These are phyloP conservation scores for Drosophila simulans DNA, from an alignment of 1,140 invertebrate species.

Conservation along the genomic window DNA sequence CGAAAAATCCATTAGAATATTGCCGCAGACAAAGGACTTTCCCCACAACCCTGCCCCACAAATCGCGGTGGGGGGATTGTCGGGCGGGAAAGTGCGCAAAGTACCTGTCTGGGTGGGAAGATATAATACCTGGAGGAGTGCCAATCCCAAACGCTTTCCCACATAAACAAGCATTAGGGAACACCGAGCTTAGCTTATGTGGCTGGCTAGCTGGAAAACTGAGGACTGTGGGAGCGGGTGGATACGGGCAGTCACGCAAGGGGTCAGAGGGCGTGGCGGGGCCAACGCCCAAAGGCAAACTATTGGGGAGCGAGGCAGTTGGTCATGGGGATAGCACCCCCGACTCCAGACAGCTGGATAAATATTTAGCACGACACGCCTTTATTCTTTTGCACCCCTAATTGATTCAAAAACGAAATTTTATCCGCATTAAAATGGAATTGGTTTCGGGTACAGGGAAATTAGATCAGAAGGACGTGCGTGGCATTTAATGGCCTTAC, in stretches of 20 bases:
- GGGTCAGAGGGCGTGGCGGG: constrained; percentile 23
- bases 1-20: constrained; percentile 67
- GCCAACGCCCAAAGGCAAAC: constrained; percentile 55
- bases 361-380: constrained; percentile 60
- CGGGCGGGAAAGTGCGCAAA: constrained; percentile 18
- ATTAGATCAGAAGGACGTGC: constrained; percentile 22
- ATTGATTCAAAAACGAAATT: constrained; percentile 71
- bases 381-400: constrained; percentile 41
- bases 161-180: constrained; percentile 64
- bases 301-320: constrained; percentile 28
- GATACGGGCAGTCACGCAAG: constrained; percentile 54
- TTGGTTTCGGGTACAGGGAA: constrained; percentile 32
- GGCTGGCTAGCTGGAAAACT: constrained; percentile 18
- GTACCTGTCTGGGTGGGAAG: constrained; percentile 23
- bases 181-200: constrained; percentile 35
- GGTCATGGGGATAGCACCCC: constrained; percentile 32
- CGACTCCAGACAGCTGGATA: constrained; percentile 35
- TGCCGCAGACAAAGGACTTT: constrained; percentile 32
- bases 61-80: constrained; percentile 6
- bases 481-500: constrained; percentile 19
- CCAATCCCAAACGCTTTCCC: constrained; percentile 28
- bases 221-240: constrained; percentile 9
- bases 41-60: background rate
- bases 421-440: constrained; percentile 57
- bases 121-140: constrained; percentile 5